These are phyloP conservation scores for Panonychus citri DNA, from an alignment of 1,140 invertebrate genomes.

Conservation along the genomic window DNA sequence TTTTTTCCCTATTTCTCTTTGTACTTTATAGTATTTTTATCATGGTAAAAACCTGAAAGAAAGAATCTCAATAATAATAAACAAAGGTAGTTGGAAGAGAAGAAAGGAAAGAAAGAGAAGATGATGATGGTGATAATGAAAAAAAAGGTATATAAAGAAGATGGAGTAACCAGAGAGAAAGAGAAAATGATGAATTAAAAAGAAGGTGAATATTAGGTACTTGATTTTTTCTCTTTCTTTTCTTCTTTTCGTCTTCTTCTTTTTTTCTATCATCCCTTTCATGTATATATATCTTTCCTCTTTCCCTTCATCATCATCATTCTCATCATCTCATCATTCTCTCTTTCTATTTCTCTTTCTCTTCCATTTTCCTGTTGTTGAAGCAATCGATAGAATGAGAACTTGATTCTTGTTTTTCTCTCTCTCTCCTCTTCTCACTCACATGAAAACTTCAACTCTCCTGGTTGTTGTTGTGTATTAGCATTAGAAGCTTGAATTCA, in stretches of 20 bases:
- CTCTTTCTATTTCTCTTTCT: neutral
- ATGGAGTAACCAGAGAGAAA: neutral
- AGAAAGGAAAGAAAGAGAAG: too few species aligned
- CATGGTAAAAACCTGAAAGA: too few species aligned
- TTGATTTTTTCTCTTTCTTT: neutral
- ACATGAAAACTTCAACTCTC: neutral
- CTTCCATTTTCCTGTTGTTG: neutral
- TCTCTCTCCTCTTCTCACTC: neutral
- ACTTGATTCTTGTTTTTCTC: neutral
- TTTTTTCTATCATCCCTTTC: too few species aligned
- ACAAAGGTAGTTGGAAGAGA: too few species aligned
- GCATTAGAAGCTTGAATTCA: neutral
- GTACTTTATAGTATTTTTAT: too few species aligned
- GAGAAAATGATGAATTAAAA: neutral
- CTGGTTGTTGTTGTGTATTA: neutral
- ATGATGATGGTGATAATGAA: too few species aligned
- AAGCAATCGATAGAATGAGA: neutral
- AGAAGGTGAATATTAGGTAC: neutral
- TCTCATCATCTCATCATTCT: neutral
- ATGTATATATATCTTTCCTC: too few species aligned
- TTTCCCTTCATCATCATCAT: too few species aligned
- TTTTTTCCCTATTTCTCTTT: too few species aligned
- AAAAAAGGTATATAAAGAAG: too few species aligned
- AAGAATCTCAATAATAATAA: too few species aligned
- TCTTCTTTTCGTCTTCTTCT: neutral